Evolutionary conservation across 2,797 vertebrate genomes (phyloP).

Genomic region (Typhlichthys eigenmanni): DNA sequence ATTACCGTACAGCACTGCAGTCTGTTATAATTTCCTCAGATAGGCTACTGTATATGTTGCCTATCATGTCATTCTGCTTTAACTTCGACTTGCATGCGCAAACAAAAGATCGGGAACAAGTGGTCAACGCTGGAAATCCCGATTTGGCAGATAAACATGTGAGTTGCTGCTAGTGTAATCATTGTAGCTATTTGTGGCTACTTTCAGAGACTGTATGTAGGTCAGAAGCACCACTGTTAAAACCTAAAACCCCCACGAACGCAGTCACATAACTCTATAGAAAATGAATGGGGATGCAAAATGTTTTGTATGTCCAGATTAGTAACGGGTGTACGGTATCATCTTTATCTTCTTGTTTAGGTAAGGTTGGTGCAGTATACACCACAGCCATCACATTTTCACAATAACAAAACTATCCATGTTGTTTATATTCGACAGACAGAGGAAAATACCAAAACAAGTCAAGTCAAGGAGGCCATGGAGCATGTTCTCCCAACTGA

Average conservation of each 20-base stretch:
- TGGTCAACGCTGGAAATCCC: conserved; percentile 27
- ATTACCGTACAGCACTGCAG: background rate
- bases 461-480: conserved; percentile 65
- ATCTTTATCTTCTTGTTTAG: background rate
- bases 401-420: background rate
- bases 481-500: conserved; percentile 63
- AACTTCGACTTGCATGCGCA: conserved; percentile 71
- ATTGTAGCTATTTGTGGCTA: background rate
- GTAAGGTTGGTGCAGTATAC: no score
- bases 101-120: conserved; percentile 10
- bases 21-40: background rate
- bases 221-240: no score
- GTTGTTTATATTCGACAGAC: conserved; percentile 43
- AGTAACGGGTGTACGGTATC: no score
- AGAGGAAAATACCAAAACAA: conserved; percentile 26
- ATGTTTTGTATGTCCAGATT: no score
- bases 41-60: background rate
- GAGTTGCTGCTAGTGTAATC: conserved; percentile 39
- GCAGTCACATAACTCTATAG: no score
- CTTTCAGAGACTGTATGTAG: background rate
- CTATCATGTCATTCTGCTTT: conserved; percentile 77
- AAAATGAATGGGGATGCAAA: no score
- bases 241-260: no score
- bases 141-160: conserved; percentile 34
- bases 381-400: background rate